A percentile compares a stretch with the other conserved stretches of the same genome.
phyloP scores from a whole-genome alignment of 1,140 invertebrate species.

The Heliconius hewitsoni region DNA sequence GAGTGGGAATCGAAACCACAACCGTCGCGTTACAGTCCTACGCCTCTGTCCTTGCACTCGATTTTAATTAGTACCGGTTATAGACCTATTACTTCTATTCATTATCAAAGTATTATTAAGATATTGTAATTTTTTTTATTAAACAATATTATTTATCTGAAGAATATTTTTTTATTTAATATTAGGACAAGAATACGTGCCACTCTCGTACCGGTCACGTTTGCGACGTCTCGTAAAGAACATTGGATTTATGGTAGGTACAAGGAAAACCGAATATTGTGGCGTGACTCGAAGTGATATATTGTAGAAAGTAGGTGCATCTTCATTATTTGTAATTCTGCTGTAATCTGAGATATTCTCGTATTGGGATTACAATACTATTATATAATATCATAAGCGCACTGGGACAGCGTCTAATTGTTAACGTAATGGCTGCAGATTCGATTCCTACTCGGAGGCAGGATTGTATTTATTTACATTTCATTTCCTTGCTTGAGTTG shows the following conservation, averaged over 20 bases:
- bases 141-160: too few relatives aligned
- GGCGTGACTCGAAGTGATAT: slow-evolving; percentile 7
- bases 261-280: slow-evolving; percentile 19
- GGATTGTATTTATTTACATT: background rate
- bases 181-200: background rate
- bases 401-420: background rate
- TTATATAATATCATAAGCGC: background rate
- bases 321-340: slow-evolving; percentile 4
- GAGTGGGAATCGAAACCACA: too few relatives aligned
- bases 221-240: slow-evolving; percentile 18
- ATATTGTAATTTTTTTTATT: too few relatives aligned
- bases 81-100: too few relatives aligned
- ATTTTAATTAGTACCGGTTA: too few relatives aligned
- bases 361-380: too few relatives aligned
- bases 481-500: too few relatives aligned
- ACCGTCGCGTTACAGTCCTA: too few relatives aligned
- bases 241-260: slow-evolving; percentile 23
- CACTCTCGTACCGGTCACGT: slow-evolving; percentile 23
- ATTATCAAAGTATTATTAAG: too few relatives aligned
- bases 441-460: background rate
- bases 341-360: background rate
- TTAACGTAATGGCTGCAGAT: background rate
- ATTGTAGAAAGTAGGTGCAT: slow-evolving; percentile 22
- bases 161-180: background rate
- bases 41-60: too few relatives aligned